phyloP scores from a whole-genome alignment of 2,888 invertebrate species.

The Morpho deidamia region DNA sequence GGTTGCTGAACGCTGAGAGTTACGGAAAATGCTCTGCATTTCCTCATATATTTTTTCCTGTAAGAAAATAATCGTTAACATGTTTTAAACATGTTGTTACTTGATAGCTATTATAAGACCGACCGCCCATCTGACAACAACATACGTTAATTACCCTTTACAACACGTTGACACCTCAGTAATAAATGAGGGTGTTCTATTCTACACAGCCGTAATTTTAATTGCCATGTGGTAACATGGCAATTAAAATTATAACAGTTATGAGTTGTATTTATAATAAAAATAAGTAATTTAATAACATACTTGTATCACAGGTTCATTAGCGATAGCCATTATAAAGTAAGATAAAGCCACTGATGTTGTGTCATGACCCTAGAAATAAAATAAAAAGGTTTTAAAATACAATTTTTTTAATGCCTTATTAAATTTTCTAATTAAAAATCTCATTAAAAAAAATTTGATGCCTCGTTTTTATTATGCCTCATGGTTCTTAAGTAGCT shows the following conservation, averaged over 20 bases:
- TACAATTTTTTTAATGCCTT: not conserved
- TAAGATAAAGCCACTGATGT: conserved; percentile 59
- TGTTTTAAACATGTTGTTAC: not conserved
- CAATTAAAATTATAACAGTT: too few species aligned
- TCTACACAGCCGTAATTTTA: too few species aligned
- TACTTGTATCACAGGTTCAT: conserved; percentile 49
- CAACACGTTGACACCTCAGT: too few species aligned
- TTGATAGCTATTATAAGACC: not conserved
- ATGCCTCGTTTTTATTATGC: too few species aligned
- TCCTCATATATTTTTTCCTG: conserved; percentile 5
- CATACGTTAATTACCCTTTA: too few species aligned
- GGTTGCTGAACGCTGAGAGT: not conserved
- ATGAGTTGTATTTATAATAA: too few species aligned
- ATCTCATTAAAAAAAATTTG: too few species aligned
- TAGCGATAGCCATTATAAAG: conserved; percentile 61
- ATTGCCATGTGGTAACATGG: too few species aligned
- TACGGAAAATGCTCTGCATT: not conserved
- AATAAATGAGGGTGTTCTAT: too few species aligned
- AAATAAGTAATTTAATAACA: not conserved
- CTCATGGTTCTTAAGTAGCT: too few species aligned
- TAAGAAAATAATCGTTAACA: not conserved
- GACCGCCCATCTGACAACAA: too few species aligned
- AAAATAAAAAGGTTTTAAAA: not conserved
- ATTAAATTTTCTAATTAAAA: too few species aligned
- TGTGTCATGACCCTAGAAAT: conserved; percentile 71